Conservation (phyloP, 2,113 vertebrate genomes). For the Marcusenius ussheri region DNA sequence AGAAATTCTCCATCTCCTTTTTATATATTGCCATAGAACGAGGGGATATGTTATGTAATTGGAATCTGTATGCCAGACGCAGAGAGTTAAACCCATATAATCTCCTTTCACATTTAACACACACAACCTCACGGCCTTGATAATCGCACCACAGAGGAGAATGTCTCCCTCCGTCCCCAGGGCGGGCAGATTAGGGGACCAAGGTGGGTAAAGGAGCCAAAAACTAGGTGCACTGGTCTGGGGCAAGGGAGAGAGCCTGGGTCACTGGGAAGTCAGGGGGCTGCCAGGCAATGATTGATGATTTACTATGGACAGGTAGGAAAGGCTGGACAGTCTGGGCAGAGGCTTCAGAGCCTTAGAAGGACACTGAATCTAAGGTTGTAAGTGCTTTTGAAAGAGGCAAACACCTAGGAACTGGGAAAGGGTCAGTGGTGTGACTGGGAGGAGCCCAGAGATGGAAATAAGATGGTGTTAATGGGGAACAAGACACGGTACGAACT, state of each 20-base stretch:
- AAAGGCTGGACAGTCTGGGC: background rate
- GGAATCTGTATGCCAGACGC: conserved; percentile 75
- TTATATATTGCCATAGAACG: conserved; percentile 58
- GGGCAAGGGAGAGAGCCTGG: background rate
- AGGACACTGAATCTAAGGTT: background rate
- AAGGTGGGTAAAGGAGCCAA: background rate
- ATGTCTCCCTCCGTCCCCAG: conserved; percentile 61
- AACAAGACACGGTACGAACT: background rate
- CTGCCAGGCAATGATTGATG: background rate
- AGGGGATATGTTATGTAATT: conserved; percentile 64
- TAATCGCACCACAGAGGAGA: conserved; percentile 67
- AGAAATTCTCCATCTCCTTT: conserved; percentile 35
- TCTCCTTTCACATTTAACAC: conserved; percentile 78
- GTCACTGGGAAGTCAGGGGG: background rate
- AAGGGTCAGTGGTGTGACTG: background rate
- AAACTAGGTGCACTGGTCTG: background rate
- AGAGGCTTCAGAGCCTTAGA: background rate
- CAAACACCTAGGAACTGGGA: background rate
- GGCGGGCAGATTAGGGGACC: conserved; percentile 59
- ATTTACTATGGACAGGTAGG: background rate
- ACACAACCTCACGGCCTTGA: conserved; percentile 62
- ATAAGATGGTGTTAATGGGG: background rate
- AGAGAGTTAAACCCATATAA: conserved; percentile 81
- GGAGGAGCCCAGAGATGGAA: no score
- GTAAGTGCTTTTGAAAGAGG: background rate